Evolutionary conservation across 2,797 vertebrate species (phyloP).

Genomic region (Hyperoplus immaculatus): DNA sequence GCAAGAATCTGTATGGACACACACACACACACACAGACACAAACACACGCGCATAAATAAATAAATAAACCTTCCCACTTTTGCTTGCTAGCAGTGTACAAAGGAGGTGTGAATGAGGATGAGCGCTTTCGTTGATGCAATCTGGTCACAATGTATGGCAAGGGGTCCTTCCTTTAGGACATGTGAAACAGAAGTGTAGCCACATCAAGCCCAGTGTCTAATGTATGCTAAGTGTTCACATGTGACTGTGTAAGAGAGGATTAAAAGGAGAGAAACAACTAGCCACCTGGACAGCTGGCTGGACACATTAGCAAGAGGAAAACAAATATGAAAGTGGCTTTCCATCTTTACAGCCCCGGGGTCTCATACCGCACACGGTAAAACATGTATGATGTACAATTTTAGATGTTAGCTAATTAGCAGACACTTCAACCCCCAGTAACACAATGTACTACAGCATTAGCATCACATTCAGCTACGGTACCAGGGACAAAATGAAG

Average conservation of each 20-base stretch:
- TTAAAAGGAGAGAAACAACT: constrained; percentile 39
- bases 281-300: constrained; percentile 59
- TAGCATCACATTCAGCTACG: constrained; percentile 42
- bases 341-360: constrained; percentile 29
- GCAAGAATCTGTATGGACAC: no score
- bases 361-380: constrained; percentile 2
- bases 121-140: constrained; percentile 45
- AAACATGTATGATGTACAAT: constrained; percentile 11
- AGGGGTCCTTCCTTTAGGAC: constrained; percentile 42
- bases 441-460: constrained; percentile 35
- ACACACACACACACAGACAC: neutral
- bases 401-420: constrained; percentile 47
- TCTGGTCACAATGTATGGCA: constrained; percentile 46
- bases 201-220: constrained; percentile 33
- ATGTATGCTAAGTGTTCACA: constrained; percentile 57
- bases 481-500: constrained; percentile 31
- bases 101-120: constrained; percentile 54
- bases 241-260: constrained; percentile 50
- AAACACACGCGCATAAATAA: neutral
- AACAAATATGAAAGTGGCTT: constrained; percentile 29
- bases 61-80: constrained; percentile 33
- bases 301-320: constrained; percentile 42
- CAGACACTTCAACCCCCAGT: constrained; percentile 21
- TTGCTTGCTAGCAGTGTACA: constrained; percentile 23
- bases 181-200: constrained; percentile 42